Evolutionary conservation across 2,888 invertebrate genomes (phyloP), one percentile per base, ranked within the genome.

Genomic region (Strigamia maritima): DNA sequence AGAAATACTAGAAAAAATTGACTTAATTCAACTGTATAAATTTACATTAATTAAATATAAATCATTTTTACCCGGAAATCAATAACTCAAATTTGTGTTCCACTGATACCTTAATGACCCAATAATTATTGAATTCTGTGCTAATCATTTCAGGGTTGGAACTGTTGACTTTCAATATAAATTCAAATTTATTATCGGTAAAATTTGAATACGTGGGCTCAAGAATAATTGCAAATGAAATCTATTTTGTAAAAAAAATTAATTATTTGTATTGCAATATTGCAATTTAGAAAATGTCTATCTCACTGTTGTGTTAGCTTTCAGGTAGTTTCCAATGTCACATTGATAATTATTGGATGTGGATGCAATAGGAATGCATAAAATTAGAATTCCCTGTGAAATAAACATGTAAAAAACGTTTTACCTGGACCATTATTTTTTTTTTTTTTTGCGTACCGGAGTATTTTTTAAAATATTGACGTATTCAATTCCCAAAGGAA

Each of bases 251-350:
- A 10, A 70, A 26, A 19, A 54, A 49, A 76, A n/a, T 10, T 1
- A n/a, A 70, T 31, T 8, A 65, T n/a, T n/a, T n/a, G n/a, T n/a
- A n/a, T n/a, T n/a, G n/a, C n/a, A n/a, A n/a, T n/a, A n/a, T n/a
- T n/a, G n/a, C n/a, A 60, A 60, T 22, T 4, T 22, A 60, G 3
- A 60, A 14, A 10, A 4, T 54, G 8, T 24, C 7, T 22, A 2
- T 16, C 24, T 24, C 79, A 85, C 85, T 76, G 81, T 82, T 84
- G 90, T 90, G 7, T 89, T 88, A 76, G 89, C 89, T 14, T 92
- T 91, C 84, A 98, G 88, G 0, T 98, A 98, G 87, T 98, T 98
- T 16, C 98, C 98, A 81, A 98, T 90, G 83, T 97, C 96, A 86
- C 98, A 98, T 81, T 91, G 90, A 40, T 97, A 87, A 0, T 92